Evolutionary conservation across 1,140 invertebrate genomes (phyloP), one percentile per base, ranked within the genome.

Genomic region (Calliphora vicina): DNA sequence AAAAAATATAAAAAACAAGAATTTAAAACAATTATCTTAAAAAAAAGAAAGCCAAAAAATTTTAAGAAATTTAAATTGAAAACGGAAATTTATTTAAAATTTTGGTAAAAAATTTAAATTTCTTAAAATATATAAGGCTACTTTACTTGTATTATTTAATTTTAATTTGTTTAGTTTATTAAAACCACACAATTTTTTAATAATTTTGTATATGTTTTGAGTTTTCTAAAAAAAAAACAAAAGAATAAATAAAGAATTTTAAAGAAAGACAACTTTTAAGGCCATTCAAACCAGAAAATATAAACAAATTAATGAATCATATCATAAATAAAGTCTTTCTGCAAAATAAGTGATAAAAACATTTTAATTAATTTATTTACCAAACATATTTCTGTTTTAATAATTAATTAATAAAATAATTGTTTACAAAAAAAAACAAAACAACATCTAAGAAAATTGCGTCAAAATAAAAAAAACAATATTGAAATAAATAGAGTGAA

Each of bases 311-410:
- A n/a, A n/a, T n/a, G 0, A 57, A 57, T n/a, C 12, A n/a, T n/a
- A 25, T 23, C 61, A 15, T n/a, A 25, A 23, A 20, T 10, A 23
- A 67, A 1, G 61, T 67, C 61, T 67, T 67, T 67, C 61, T 67
- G 61, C 2, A 84, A 85, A 85, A 85, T 87, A 88, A 86, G 86
- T 86, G 85, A 87, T 84, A 82, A 87, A 85, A 76, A 78, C 45
- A 61, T 81, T 61, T 81, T 81, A 81, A 81, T 81, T 81, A 61
- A 81, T 10, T 81, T 4, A 61, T 81, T 57, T 74, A 88, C 84
- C n/a, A 88, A 82, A 78, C 20, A 23, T 23, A 43, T 43, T 78
- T 78, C 74, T 43, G 35, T 78, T 78, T 13, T 2, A 5, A 35
- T 6, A 50, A 81, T 67, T 81, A 61, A 81, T 45, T 29, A 61